phyloP scores from a whole-genome alignment of 2,888 invertebrate species.

The Myopa testacea region DNA sequence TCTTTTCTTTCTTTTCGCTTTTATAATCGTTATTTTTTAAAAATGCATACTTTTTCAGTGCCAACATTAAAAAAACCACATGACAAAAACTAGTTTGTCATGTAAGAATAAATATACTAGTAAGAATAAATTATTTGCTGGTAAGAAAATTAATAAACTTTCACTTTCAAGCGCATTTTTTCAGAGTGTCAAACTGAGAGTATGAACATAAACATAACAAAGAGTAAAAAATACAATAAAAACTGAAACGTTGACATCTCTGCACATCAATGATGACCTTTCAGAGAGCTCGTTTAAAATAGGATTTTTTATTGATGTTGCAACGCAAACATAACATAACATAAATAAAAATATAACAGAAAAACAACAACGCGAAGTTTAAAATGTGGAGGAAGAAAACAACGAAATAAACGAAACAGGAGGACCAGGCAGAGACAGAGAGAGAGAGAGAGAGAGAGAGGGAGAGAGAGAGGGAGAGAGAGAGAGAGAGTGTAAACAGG shows the following conservation, averaged over 20 bases:
- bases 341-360: neutral
- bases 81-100: neutral
- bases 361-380: neutral
- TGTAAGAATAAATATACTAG: too few relatives aligned
- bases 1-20: too few relatives aligned
- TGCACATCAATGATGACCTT: too few relatives aligned
- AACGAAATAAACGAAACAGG: too few relatives aligned
- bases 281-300: too few relatives aligned
- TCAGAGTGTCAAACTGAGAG: neutral
- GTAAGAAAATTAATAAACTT: neutral
- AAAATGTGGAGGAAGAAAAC: neutral
- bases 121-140: conserved; percentile 6
- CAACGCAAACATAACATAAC: too few relatives aligned
- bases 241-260: too few relatives aligned
- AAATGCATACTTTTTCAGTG: too few relatives aligned
- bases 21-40: too few relatives aligned
- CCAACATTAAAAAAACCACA: neutral
- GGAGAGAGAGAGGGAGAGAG: neutral
- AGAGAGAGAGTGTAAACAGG: neutral
- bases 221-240: neutral
- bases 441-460: neutral
- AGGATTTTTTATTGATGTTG: too few relatives aligned
- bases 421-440: too few relatives aligned
- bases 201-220: neutral
- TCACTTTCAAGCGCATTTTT: neutral